Percentiles rank a stretch among this genome's conserved stretches.
phyloP scores from a whole-genome alignment of 2,888 invertebrate species.

The Crossocerus cetratus region DNA sequence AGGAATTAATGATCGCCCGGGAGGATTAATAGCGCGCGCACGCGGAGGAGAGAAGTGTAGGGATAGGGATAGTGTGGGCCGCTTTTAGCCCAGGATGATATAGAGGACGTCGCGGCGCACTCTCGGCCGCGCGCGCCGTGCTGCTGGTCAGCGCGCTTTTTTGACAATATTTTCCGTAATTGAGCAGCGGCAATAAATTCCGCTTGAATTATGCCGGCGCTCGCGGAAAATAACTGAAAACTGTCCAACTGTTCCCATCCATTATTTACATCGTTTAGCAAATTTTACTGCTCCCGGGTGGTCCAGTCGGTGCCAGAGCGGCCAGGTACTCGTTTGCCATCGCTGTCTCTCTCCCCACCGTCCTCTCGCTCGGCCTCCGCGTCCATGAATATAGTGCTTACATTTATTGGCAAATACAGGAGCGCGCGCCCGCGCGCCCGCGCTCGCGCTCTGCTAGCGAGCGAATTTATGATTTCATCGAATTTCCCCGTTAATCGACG shows the following conservation, averaged over 20 bases:
- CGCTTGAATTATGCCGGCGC: slow-evolving; percentile 68
- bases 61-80: not conserved
- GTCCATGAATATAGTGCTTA: slow-evolving; percentile 40
- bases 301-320: slow-evolving; percentile 17
- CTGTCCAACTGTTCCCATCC: slow-evolving; percentile 70
- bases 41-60: not conserved
- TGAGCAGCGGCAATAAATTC: slow-evolving; percentile 72
- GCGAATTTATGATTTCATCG: slow-evolving; percentile 71
- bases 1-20: slow-evolving; percentile 8
- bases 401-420: slow-evolving; percentile 56
- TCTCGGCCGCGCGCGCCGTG: slow-evolving; percentile 22
- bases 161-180: slow-evolving; percentile 73
- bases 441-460: slow-evolving; percentile 53
- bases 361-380: not conserved
- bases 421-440: slow-evolving; percentile 25
- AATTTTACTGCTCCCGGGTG: slow-evolving; percentile 69
- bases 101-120: slow-evolving; percentile 10
- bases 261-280: slow-evolving; percentile 75
- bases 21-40: not conserved
- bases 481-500: slow-evolving; percentile 70
- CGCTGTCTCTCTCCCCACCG: not conserved
- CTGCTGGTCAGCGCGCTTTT: slow-evolving; percentile 37
- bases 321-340: not conserved
- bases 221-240: slow-evolving; percentile 73
- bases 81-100: slow-evolving; percentile 33